Percentiles rank a stretch among this genome's conserved stretches.
Conservation (phyloP, 2,113 vertebrate genomes). For the Daboia siamensis region DNA sequence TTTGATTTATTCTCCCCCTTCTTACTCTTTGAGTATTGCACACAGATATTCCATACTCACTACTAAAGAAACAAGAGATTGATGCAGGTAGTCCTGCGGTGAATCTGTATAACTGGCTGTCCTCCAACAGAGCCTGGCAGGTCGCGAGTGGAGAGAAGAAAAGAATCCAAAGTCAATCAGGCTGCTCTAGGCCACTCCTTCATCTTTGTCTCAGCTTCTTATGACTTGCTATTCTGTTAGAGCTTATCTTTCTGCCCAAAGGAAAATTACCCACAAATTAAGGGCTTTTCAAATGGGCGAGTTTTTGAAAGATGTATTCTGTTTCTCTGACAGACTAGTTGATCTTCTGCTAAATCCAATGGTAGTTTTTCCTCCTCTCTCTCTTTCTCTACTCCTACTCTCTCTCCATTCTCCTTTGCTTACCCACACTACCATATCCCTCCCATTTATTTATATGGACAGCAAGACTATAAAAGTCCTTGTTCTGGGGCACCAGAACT, state of each 20-base stretch:
- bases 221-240: background rate
- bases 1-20: background rate
- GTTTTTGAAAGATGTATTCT: background rate
- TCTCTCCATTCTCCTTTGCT: background rate
- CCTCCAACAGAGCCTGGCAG: background rate
- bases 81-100: background rate
- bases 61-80: background rate
- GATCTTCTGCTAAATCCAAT: background rate
- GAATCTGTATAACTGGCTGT: background rate
- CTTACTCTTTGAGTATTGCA: background rate
- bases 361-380: background rate
- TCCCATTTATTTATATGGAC: background rate
- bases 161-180: background rate
- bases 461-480: background rate
- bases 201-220: background rate
- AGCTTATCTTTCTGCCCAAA: background rate
- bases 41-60: background rate
- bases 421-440: background rate
- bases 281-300: background rate
- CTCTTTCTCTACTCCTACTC: background rate
- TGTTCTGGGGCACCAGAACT: background rate
- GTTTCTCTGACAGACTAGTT: background rate
- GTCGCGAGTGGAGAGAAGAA: background rate
- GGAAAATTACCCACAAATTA: background rate
- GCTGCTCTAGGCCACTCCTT: background rate